Percentiles rank a stretch among this genome's conserved stretches.
phyloP scores from a whole-genome alignment of 2,888 invertebrate genomes.

The Hydrotaea cyrtoneurina region DNA sequence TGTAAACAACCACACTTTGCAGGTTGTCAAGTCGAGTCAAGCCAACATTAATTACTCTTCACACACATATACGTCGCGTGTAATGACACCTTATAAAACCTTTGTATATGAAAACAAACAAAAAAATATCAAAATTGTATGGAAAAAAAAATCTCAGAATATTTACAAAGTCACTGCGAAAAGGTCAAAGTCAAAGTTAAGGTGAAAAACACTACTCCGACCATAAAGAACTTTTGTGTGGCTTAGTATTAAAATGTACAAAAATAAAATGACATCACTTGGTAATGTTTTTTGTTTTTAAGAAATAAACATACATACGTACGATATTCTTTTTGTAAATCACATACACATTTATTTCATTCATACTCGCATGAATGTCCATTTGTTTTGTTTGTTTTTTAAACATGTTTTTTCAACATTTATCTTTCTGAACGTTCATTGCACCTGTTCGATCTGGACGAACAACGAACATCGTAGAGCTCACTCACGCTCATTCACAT shows the following conservation, averaged over 20 bases:
- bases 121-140: background rate
- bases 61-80: background rate
- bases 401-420: background rate
- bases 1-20: background rate
- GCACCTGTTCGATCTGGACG: background rate
- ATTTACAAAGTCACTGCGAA: constrained; percentile 22
- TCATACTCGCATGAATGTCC: background rate
- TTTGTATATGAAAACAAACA: background rate
- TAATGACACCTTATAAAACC: background rate
- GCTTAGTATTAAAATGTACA: background rate
- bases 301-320: background rate
- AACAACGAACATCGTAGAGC: no score
- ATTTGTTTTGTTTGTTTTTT: background rate
- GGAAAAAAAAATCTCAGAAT: constrained; percentile 12
- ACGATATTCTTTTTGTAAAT: background rate
- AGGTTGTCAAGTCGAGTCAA: background rate
- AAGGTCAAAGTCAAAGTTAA: constrained; percentile 49
- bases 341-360: background rate
- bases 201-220: constrained; percentile 18
- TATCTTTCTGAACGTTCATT: background rate
- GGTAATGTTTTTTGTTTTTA: background rate
- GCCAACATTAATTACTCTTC: background rate
- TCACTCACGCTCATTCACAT: background rate
- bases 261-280: constrained; percentile 13
- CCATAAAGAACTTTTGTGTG: background rate